Base-by-base conservation (phyloP, 2,113 vertebrate genomes). In the Beaufortia kweichowensis region DNA sequence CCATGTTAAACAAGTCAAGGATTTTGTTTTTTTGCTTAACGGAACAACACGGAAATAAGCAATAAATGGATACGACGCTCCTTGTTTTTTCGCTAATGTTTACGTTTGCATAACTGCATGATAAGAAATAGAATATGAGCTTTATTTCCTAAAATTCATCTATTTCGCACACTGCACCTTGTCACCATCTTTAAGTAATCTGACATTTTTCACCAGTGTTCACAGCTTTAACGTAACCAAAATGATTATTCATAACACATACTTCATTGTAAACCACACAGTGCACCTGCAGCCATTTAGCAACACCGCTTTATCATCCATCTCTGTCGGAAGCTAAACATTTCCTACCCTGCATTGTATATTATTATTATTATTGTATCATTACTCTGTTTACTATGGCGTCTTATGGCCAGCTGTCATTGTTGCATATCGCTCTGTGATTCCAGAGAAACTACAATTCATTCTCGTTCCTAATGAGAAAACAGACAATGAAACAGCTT, bases 381-480 rank as follows among this genome's bases (percentile, higher is more conserved):
- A 24, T 19, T 71, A 70, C 23, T n/a, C 64, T 3, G 2, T 29
- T 73, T 46, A 46, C 11, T 59, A 35, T 72, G 17, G 23, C 67
- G 39, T 57, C 48, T 26, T 71, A 57, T 39, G 31, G 56, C 56
- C 39, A 48, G 33, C 70, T 73, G 55, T 46, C 33, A 28, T 73
- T 46, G 55, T 46, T 24, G 12, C 53, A 11, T 71, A 7, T 60
- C 28, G 39, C 11, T 9, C 17, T 21, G 23, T 61, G 23, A 11
- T 17, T 41, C 70, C 15, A 14, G 35, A 46, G 39, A 60, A 61
- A 31, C 43, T 3, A 31, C 29, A 31, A 35, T 70, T 56, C 29
- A 14, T 14, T 43, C 56, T 21, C 19, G 8, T 14, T 60, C 69
- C 41, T 60, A 72, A 73, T 73, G 55, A 29, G 33, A 46, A 1